These are phyloP conservation scores for Etia nguti DNA, from an alignment of 2,113 vertebrate genomes.

Conservation along the genomic window DNA sequence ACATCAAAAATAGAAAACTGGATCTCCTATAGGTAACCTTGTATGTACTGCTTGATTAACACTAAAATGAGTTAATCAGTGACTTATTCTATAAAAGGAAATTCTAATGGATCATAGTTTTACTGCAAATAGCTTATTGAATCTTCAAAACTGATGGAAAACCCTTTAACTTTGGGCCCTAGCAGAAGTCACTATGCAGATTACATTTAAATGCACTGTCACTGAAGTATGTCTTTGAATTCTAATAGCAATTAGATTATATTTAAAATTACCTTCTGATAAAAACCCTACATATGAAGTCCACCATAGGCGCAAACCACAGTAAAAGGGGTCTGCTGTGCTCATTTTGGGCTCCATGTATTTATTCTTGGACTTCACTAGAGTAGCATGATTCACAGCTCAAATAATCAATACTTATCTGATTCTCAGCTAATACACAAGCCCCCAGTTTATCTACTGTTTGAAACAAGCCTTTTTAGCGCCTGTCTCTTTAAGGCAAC, in stretches of 20 bases:
- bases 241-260: constrained; percentile 6
- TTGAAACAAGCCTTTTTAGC: neutral
- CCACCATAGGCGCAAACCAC: constrained; percentile 16
- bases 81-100: constrained; percentile 51
- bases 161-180: neutral
- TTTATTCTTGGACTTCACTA: neutral
- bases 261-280: constrained; percentile 2
- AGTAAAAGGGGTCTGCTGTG: neutral
- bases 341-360: neutral
- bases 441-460: neutral
- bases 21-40: constrained; percentile 19
- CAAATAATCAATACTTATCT: neutral
- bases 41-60: constrained; percentile 48
- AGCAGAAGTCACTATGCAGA: constrained; percentile 8
- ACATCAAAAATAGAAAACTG: constrained; percentile 66
- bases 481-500: neutral
- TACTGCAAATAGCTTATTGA: constrained; percentile 54
- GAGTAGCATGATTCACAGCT: neutral
- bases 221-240: constrained; percentile 5
- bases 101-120: constrained; percentile 38
- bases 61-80: constrained; percentile 58
- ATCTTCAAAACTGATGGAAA: constrained; percentile 29
- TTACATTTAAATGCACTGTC: neutral
- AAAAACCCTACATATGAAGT: constrained; percentile 19
- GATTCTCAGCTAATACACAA: neutral